Evolutionary conservation across 2,113 vertebrate genomes (phyloP), one percentile per base, ranked within the genome.

Genomic region (Collichthys lucidus): DNA sequence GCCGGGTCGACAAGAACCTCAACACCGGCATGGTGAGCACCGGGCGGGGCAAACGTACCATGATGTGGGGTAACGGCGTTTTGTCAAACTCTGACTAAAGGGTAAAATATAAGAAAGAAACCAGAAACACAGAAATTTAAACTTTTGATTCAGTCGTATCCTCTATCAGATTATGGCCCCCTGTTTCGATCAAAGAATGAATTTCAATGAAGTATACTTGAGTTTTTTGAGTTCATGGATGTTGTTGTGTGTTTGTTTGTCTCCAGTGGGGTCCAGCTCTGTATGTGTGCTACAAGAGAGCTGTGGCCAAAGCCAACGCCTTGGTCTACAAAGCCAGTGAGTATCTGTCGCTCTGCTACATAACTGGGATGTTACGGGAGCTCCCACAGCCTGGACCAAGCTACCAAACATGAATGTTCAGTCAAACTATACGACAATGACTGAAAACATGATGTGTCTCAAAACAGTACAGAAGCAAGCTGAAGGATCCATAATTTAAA

Each of bases 21-120:
- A 99, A 97, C 92, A 96, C 96, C 0, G 95, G 98, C 93, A 96
- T 99, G 97, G 98, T 99, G 94, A 92, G 96, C 3, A 2, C n/a
- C 2, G 7, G 35, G 35, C 35, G 35, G 35, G 35, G 35, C 35
- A 40, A 8, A 40, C 35, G 7, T 40, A 40, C 35, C 35, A 8
- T 40, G 35, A 40, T 35, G 31, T 7, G 31, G 31, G 31, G 5
- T 35, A 17, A 29, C 57, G 17, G 24, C 8, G 50, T 50, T 50
- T 4, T 3, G 44, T 44, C 44, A 40, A 40, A 40, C 0, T 14
- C n/a, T 56, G 5, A 49, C 4, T 14, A 15, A 52, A 50, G 7
- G 35, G 20, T 1, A 12, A 62, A n/a, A 12, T 12, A 3, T 3
- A 22, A 9, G 60, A n/a, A n/a, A 62, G 14, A 50, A 19, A 40